Percentiles rank a stretch among this genome's conserved stretches.
phyloP scores from a whole-genome alignment of 2,113 vertebrate genomes.

The Nothocercus julius region DNA sequence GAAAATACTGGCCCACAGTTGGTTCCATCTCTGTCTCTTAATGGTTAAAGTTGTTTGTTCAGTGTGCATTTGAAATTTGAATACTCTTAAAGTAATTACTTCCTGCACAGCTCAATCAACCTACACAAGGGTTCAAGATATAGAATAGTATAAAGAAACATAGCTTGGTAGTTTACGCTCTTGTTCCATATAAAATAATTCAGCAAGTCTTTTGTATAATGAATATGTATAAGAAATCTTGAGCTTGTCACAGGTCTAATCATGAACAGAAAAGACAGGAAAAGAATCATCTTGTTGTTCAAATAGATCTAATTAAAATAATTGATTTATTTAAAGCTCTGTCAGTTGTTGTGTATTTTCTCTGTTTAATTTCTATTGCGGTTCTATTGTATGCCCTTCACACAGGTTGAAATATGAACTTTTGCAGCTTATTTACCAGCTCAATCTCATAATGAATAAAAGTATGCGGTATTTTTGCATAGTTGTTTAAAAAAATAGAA shows the following conservation, averaged over 20 bases:
- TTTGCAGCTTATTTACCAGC: background rate
- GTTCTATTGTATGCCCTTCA: background rate
- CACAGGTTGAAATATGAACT: background rate
- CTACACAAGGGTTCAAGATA: background rate
- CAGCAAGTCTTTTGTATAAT: constrained; percentile 6
- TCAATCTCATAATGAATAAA: background rate
- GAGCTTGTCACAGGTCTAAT: background rate
- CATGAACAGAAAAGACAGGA: constrained; percentile 13
- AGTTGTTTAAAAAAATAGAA: background rate
- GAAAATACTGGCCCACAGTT: background rate
- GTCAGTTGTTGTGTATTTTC: background rate
- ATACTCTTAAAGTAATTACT: background rate
- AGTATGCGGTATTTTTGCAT: background rate
- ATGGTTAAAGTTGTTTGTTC: background rate
- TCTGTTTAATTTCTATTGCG: background rate
- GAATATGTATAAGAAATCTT: constrained; percentile 2
- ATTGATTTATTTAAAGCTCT: background rate
- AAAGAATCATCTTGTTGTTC: background rate
- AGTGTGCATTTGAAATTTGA: background rate
- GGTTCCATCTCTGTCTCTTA: background rate
- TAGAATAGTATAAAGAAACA: background rate
- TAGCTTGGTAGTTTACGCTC: background rate
- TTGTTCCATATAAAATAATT: constrained; percentile 31
- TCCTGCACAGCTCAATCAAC: background rate
- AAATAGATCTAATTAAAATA: constrained; percentile 33